A percentile compares a stretch with the other conserved stretches of the same genome.
Conservation (phyloP, 1,140 invertebrate species). For the Eulimnadia texana region DNA sequence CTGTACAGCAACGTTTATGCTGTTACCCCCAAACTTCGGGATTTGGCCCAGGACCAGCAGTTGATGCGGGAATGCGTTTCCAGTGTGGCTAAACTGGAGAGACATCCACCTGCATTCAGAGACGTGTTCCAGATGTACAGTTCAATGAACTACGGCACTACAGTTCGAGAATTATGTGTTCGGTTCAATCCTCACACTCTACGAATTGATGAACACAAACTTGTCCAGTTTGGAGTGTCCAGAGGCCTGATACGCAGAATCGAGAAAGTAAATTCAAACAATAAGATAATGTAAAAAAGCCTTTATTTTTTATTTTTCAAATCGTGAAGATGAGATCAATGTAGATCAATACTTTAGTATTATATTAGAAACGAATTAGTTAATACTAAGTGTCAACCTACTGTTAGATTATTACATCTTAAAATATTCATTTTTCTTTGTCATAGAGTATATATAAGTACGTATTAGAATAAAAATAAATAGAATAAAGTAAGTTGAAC, state of each 20-base stretch:
- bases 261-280: constrained; percentile 45
- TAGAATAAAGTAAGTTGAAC: no score
- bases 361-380: no score
- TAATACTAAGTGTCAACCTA: no score
- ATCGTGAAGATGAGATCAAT: neutral
- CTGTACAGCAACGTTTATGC: constrained; percentile 90
- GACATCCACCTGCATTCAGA: constrained; percentile 9
- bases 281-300: neutral
- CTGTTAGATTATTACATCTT: no score
- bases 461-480: no score
- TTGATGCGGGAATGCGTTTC: constrained; percentile 59
- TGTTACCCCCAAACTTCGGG: constrained; percentile 62
- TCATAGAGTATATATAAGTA: no score
- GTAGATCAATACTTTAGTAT: neutral
- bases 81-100: constrained; percentile 44
- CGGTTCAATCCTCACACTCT: constrained; percentile 57
- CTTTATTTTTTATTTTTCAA: neutral
- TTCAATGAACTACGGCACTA: constrained; percentile 60
- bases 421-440: no score
- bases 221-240: constrained; percentile 81
- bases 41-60: constrained; percentile 45
- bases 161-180: constrained; percentile 67
- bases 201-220: constrained; percentile 60
- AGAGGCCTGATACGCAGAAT: constrained; percentile 70
- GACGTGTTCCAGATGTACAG: constrained; percentile 15